Evolutionary conservation across 2,888 invertebrate species (phyloP), one percentile per base, ranked within the genome.

Genomic region (Cataglyphis livida): DNA sequence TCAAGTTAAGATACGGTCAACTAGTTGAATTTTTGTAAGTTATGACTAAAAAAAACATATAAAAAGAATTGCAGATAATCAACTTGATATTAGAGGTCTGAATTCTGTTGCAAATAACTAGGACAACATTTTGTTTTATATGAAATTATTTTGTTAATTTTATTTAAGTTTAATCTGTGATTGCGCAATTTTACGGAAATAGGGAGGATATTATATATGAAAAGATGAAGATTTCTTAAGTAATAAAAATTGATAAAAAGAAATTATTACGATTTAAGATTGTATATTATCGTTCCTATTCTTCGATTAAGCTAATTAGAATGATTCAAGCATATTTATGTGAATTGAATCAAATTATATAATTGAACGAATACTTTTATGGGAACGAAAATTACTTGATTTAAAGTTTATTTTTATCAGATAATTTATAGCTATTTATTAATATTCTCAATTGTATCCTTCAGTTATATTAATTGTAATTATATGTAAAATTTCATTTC

Each of bases 241-340:
- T 75, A 75, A 66, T 21, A 18, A 75, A 75, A 75, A 9, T 35
- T 12, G 35, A 65, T 48, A 35, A 65, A 48, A 48, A 48, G 35
- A 18, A 48, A 21, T 15, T 81, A 88, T 84, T 84, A 85, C 79
- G 74, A 62, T 88, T 85, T 81, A 84, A 89, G 85, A 89, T 90
- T 88, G 87, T 85, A 79, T 82, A 76, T 88, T 87, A 88, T 86
- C 79, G 84, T 84, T 79, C 83, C 86, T 87, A 86, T 83, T 78
- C 83, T 38, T 65, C 4, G n/a, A 1, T 35, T 48, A 25, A 61
- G 12, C 21, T 21, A 38, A 51, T 21, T 32, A 32, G 15, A 12
- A 35, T 64, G 25, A 25, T 65, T 65, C 15, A n/a, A 38, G 18
- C 4, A 18, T 38, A 32, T 61, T 32, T 57, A 44, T 61, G 7